Evolutionary conservation across 2,113 vertebrate genomes (phyloP).

Genomic region (Actinemys pallida): DNA sequence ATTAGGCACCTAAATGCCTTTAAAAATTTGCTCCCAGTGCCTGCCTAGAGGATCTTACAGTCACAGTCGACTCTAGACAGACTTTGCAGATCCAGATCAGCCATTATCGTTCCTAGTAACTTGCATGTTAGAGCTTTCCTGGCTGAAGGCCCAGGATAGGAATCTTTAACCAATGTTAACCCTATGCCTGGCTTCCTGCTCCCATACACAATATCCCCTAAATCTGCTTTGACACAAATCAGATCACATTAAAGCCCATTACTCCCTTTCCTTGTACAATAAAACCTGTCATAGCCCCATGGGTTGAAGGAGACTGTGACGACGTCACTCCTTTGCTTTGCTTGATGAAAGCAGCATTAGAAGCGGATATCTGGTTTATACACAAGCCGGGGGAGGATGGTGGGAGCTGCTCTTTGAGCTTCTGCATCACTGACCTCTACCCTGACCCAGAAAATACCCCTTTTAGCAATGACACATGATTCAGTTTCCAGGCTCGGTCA

Average conservation of each 20-base stretch:
- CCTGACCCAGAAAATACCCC: conserved; percentile 20
- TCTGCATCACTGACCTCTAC: neutral
- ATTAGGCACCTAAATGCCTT: neutral
- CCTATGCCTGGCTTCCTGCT: neutral
- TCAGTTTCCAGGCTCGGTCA: neutral
- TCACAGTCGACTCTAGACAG: neutral
- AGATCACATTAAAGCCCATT: neutral
- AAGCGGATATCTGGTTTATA: neutral
- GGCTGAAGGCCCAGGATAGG: neutral
- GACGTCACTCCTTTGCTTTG: neutral
- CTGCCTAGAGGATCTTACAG: neutral
- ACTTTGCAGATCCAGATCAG: neutral
- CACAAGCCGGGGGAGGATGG: neutral
- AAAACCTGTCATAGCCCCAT: neutral
- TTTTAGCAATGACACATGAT: neutral
- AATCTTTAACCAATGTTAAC: neutral
- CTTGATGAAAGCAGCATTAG: neutral
- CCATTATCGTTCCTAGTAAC: neutral
- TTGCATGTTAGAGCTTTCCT: neutral
- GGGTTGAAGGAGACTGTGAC: neutral
- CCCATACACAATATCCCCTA: too few species aligned
- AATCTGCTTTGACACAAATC: neutral
- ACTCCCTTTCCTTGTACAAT: neutral
- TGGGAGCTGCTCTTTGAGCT: conserved; percentile 1
- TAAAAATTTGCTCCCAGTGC: neutral